Evolutionary conservation across 2,888 invertebrate species (phyloP), one percentile per base, ranked within the genome.

Genomic region (Parapristionchus giblindavisi): DNA sequence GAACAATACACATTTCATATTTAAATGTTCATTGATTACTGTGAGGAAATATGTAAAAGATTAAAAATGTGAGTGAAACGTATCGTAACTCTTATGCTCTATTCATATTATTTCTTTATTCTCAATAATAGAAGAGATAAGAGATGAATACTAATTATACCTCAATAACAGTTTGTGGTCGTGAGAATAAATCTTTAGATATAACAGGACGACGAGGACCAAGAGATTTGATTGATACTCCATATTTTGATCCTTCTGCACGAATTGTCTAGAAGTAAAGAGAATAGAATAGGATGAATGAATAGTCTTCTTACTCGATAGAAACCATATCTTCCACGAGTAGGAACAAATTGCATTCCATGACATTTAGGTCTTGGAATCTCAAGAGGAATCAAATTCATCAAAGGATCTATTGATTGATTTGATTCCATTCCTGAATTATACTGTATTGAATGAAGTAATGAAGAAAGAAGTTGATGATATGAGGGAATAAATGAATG

Each of bases 271-370:
- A 73, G 56, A 83, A 77, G 5, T 21, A 14, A 51, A 36, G 17
- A 68, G 65, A 24, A 8, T n/a, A 27, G 24, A 40, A 17, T 24
- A n/a, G 17, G 14, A 40, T 32, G 36, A 1, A 43, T 51, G n/a
- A n/a, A n/a, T n/a, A n/a, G n/a, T n/a, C 6, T 4, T 38, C 83
- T 51, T 32, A 86, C 86, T 80, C 83, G 78, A 75, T 87, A 87
- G 77, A 85, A 87, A 8, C 87, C 87, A 71, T 82, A 80, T 60
- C 84, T 76, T 54, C 87, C 87, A 14, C 84, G 79, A 21, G 87
- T 87, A 17, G 82, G 83, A 21, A 87, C 85, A 74, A 84, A 87
- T 71, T 85, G 81, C 84, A 87, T 84, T 40, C 86, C 86, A 43
- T 80, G 77, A 71, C 84, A 86, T 48, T 84, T 82, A 36, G 87